Base-by-base conservation (phyloP, 2,888 invertebrate genomes). In the Diloba caeruleocephala region DNA sequence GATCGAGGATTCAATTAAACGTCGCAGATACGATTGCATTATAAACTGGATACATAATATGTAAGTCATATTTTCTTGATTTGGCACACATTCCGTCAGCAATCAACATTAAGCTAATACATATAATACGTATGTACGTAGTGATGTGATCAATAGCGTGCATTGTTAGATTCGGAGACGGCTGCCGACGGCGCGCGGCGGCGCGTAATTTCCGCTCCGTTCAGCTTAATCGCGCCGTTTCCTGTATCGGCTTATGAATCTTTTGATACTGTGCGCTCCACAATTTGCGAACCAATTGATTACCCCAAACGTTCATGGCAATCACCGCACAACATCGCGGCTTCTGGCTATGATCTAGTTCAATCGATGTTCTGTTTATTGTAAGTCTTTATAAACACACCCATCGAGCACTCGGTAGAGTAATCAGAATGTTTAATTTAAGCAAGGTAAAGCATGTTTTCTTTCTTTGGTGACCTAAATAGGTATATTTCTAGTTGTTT, bases 111-210 rank as follows among this genome's bases (percentile, higher is more conserved):
- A 46, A 52, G 43, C 43, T 51, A 60, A 66, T 62, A 62, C 48
- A 28, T 36, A 57, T 49, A 48, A 38, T 36, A 46, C 34, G 38
- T 68, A 45, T 42, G 49, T 53, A 52, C 39, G 43, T 66, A 60
- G 48, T 57, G 64, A 54, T 55, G 68, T 71, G 71, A 72, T 74
- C 71, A 63, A 72, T 72, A 71, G 57, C 56, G 56, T 57, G 64
- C 67, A 72, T 69, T 71, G 74, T 74, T 67, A 68, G 71, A 60
- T 71, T 74, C 61, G 59, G 65, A 71, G 74, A 65, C 68, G 69
- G 60, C 39, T 66, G 76, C 58, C 65, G 56, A 57, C 62, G 55
- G 55, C 54, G 55, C 50, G 64, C 65, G 56, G 59, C 62, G 55
- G 55, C 54, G 55, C 50, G 64, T 61, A 71, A 74, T 76, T 76